A percentile compares a stretch with the other conserved stretches of the same genome.
Conservation (phyloP, 2,888 invertebrate genomes). For the Dicranocentrus wangi region DNA sequence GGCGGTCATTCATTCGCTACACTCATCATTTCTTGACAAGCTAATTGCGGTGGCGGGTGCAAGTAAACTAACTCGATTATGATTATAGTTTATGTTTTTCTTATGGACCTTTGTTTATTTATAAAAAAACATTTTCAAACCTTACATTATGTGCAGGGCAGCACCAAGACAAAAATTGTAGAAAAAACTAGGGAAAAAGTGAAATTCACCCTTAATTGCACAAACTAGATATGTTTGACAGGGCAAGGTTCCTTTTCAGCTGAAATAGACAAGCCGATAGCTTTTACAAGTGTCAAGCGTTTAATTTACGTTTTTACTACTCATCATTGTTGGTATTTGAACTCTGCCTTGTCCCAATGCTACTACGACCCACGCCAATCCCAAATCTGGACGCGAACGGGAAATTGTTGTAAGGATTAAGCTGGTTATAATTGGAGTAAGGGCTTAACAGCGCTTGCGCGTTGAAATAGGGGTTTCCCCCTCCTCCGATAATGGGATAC, state of each 20-base stretch:
- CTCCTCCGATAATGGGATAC: conserved; percentile 49
- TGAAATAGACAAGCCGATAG: not conserved
- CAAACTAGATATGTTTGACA: not conserved
- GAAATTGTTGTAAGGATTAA: conserved; percentile 47
- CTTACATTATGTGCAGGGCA: too few relatives aligned
- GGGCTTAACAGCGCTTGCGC: conserved; percentile 55
- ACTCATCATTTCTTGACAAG: too few relatives aligned
- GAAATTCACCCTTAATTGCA: not conserved
- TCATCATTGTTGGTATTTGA: conserved; percentile 46
- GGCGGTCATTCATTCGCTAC: too few relatives aligned
- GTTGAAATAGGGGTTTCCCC: conserved; percentile 46
- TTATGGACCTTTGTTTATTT: too few relatives aligned
- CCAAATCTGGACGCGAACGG: conserved; percentile 58
- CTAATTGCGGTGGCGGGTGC: too few relatives aligned
- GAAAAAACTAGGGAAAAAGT: not conserved
- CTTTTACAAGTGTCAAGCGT: too few relatives aligned
- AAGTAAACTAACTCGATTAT: too few relatives aligned
- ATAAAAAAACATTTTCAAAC: too few relatives aligned
- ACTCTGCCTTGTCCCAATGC: conserved; percentile 35
- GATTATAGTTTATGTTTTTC: too few relatives aligned
- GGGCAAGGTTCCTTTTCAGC: too few relatives aligned
- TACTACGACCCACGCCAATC: conserved; percentile 52
- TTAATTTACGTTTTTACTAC: too few relatives aligned
- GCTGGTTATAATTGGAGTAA: conserved; percentile 53
- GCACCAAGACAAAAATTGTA: not conserved